phyloP scores from a whole-genome alignment of 2,888 invertebrate genomes.

The Dynastes hyllus region DNA sequence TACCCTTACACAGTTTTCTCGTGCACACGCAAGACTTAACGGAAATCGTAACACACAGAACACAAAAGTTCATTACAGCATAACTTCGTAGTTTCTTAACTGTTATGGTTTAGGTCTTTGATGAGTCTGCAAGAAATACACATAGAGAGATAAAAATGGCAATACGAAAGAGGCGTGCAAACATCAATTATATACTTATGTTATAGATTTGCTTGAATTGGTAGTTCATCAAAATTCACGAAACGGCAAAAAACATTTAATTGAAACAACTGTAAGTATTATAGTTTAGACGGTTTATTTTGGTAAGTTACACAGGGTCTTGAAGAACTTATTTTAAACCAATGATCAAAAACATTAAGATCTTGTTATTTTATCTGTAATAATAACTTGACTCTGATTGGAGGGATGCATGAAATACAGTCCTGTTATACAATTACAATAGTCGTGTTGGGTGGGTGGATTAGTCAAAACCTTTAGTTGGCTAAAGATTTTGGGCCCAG shows the following conservation, averaged over 20 bases:
- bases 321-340: too few relatives aligned
- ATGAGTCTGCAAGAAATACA: conserved; percentile 59
- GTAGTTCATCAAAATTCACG: background rate
- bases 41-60: conserved; percentile 17
- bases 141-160: conserved; percentile 23
- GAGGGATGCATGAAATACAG: too few relatives aligned
- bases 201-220: background rate
- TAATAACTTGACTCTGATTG: too few relatives aligned
- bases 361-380: too few relatives aligned
- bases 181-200: background rate
- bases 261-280: too few relatives aligned
- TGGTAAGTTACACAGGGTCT: too few relatives aligned
- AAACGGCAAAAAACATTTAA: background rate
- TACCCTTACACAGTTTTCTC: background rate
- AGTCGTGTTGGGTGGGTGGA: too few relatives aligned
- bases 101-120: conserved; percentile 59
- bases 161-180: background rate
- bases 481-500: too few relatives aligned
- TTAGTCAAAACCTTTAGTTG: too few relatives aligned
- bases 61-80: conserved; percentile 55
- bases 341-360: too few relatives aligned
- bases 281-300: too few relatives aligned
- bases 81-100: conserved; percentile 57
- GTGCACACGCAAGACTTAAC: conserved; percentile 11
- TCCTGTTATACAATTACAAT: too few relatives aligned